These are phyloP conservation scores for Athalia circularis DNA, from an alignment of 2,888 invertebrate species.

Conservation along the genomic window DNA sequence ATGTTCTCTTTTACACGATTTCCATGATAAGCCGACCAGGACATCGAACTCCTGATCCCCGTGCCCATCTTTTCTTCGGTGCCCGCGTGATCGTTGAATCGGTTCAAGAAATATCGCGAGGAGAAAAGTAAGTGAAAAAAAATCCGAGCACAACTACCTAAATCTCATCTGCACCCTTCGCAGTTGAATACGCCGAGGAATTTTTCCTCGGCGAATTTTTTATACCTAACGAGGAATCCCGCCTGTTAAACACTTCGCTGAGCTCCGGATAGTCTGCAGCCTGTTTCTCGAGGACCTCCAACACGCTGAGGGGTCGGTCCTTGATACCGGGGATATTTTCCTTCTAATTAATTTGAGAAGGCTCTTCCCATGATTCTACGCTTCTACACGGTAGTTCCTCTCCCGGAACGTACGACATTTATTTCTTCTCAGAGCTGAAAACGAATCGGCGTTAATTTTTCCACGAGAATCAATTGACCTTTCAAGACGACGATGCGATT, in stretches of 20 bases:
- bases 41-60: no score
- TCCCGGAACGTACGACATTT: not conserved
- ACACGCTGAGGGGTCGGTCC: conserved; percentile 28
- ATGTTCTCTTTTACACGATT: not conserved
- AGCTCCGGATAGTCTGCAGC: conserved; percentile 43
- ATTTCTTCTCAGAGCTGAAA: not conserved
- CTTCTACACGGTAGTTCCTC: conserved; percentile 3
- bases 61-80: no score
- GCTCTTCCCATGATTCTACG: conserved; percentile 52
- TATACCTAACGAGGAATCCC: conserved; percentile 64
- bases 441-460: not conserved
- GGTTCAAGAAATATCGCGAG: not conserved
- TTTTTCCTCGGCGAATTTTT: conserved; percentile 58
- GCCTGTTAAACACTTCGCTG: conserved; percentile 62
- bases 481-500: no score
- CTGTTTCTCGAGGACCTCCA: conserved; percentile 43
- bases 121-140: conserved; percentile 14
- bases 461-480: no score
- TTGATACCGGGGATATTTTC: conserved; percentile 68
- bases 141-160: conserved; percentile 52
- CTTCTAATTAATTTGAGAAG: conserved; percentile 73
- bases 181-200: conserved; percentile 57
- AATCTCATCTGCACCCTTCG: conserved; percentile 54
- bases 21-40: no score
- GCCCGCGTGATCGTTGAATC: not conserved